Percentiles rank a stretch among this genome's conserved stretches.
Evolutionary conservation across 2,113 vertebrate species (phyloP).

Genomic region (Aramus guarauna): DNA sequence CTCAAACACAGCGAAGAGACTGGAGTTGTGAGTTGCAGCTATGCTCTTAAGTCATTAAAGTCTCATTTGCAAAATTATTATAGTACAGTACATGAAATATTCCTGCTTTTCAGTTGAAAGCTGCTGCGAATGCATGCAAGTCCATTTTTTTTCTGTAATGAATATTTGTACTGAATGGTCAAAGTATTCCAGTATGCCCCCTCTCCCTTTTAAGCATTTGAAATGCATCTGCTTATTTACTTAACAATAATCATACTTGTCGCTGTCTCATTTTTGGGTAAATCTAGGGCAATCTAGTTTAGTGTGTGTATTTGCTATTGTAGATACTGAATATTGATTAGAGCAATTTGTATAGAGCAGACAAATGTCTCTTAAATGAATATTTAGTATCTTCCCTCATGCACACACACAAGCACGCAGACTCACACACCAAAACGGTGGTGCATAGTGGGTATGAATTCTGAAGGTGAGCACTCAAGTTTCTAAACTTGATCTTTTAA

Average conservation of each 20-base stretch:
- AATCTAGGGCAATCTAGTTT: neutral
- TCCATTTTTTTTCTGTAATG: neutral
- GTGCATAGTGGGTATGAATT: neutral
- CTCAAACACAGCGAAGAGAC: neutral
- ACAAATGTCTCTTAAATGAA: neutral
- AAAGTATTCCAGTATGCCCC: neutral
- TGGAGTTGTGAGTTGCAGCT: neutral
- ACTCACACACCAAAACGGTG: neutral
- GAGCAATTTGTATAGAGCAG: neutral
- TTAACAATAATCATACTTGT: neutral
- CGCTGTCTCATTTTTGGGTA: conserved; percentile 1
- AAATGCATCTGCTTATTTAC: conserved; percentile 17
- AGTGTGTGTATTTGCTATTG: neutral
- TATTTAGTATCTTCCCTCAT: neutral
- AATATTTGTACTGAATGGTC: neutral
- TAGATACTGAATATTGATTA: neutral
- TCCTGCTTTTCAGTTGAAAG: neutral
- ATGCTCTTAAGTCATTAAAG: neutral
- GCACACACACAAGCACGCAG: neutral
- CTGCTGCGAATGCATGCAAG: neutral
- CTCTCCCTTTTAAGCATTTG: neutral
- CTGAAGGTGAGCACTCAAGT: neutral
- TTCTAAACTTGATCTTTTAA: neutral
- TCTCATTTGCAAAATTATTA: neutral
- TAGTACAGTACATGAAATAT: neutral